These are phyloP conservation scores for Crambe crambe DNA, from an alignment of 37 sponge, comb jelly and placozoan species.

Conservation along the genomic window DNA sequence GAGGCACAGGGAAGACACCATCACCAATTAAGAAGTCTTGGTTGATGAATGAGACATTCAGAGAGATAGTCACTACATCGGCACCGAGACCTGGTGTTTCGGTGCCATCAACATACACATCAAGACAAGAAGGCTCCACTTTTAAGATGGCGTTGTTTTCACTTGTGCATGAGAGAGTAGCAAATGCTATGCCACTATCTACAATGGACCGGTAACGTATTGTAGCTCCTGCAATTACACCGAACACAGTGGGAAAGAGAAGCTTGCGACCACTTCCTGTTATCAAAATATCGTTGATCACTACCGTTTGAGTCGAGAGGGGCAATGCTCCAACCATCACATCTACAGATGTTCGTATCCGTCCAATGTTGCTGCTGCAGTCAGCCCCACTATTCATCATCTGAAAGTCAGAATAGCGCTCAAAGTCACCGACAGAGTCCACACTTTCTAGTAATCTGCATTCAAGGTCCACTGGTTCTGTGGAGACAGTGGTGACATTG, in stretches of 20 bases:
- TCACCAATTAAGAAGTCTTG: background rate
- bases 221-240: conserved; percentile 11
- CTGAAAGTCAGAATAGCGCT: conserved; percentile 15
- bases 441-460: conserved; percentile 17
- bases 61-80: conserved; percentile 11
- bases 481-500: background rate
- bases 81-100: conserved; percentile 26
- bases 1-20: conserved; percentile 19
- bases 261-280: background rate
- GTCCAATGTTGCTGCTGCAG: conserved; percentile 9
- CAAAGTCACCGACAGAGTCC: background rate
- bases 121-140: conserved; percentile 10
- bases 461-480: background rate
- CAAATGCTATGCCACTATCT: background rate
- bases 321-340: conserved; percentile 29
- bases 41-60: background rate
- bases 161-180: conserved; percentile 30
- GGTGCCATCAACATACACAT: conserved; percentile 43
- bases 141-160: conserved; percentile 22
- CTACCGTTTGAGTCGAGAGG: conserved; percentile 17
- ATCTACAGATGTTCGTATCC: conserved; percentile 2
- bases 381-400: conserved; percentile 1
- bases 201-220: background rate
- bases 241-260: conserved; percentile 23
- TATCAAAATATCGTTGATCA: conserved; percentile 53